These are phyloP conservation scores for Palythoa grandiflora DNA, from an alignment of 92 coral and sea anemone species.

Conservation along the genomic window DNA sequence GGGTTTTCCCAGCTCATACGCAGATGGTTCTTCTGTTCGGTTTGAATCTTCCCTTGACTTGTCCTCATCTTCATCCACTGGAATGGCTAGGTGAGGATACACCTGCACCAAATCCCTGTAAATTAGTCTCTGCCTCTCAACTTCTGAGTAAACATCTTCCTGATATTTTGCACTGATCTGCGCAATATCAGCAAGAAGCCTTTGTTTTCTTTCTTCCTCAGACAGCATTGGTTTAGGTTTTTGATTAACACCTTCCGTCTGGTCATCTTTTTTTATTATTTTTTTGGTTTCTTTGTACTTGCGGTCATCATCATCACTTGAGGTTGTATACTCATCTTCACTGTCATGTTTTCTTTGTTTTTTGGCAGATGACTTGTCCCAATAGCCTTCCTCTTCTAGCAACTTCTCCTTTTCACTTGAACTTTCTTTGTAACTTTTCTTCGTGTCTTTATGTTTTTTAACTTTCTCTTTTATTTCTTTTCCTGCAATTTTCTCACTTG, in stretches of 20 bases:
- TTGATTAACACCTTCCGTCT: background rate
- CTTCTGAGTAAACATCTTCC: slow-evolving; percentile 30
- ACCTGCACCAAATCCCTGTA: slow-evolving; percentile 30
- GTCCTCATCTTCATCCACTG: background rate
- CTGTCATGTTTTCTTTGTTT: background rate
- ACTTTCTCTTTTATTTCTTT: background rate
- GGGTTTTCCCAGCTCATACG: slow-evolving; percentile 46
- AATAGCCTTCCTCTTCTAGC: background rate
- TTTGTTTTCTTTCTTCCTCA: slow-evolving; percentile 2
- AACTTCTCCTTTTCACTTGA: background rate
- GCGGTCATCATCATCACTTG: background rate
- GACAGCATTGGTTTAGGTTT: background rate
- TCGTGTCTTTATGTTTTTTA: slow-evolving; percentile 6
- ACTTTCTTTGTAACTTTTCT: slow-evolving; percentile 10
- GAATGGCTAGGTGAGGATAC: slow-evolving; percentile 30
- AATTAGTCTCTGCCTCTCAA: slow-evolving; percentile 34
- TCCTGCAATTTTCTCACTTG: background rate
- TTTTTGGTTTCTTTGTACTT: background rate
- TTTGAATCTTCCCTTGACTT: background rate
- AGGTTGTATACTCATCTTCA: background rate
- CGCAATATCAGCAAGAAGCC: slow-evolving; percentile 20
- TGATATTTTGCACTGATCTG: slow-evolving; percentile 24
- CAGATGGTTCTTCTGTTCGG: slow-evolving; percentile 29
- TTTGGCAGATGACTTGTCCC: background rate
- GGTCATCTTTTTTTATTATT: background rate